phyloP scores from a whole-genome alignment of 2,888 invertebrate species.

The Spicauda simplicius region DNA sequence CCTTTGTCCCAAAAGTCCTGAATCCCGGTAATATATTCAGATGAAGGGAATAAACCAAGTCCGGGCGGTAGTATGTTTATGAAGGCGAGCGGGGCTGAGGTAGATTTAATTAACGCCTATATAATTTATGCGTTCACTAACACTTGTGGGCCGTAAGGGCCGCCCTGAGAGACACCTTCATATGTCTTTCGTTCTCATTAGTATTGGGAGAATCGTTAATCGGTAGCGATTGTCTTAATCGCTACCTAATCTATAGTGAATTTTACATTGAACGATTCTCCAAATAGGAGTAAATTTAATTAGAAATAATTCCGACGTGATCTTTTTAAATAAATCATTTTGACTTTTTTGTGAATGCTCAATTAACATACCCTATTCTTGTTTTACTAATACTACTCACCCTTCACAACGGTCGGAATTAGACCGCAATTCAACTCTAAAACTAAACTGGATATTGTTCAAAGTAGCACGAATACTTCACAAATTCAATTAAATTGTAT shows the following conservation, averaged over 20 bases:
- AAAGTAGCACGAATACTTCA: too few species aligned
- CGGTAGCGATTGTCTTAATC: not conserved
- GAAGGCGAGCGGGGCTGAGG: slow-evolving; percentile 33
- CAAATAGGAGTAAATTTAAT: too few species aligned
- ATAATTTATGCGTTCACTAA: slow-evolving; percentile 43
- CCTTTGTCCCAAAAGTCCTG: slow-evolving; percentile 29
- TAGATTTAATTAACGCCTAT: slow-evolving; percentile 45
- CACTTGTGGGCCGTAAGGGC: slow-evolving; percentile 9
- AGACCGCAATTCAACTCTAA: too few species aligned
- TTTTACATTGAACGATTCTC: not conserved
- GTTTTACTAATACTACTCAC: too few species aligned
- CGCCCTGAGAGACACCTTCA: slow-evolving; percentile 13
- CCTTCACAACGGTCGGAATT: too few species aligned
- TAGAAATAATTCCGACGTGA: too few species aligned
- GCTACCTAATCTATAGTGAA: not conserved
- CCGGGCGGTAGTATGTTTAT: slow-evolving; percentile 28
- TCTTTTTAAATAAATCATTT: too few species aligned
- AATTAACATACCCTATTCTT: too few species aligned
- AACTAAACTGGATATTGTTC: too few species aligned
- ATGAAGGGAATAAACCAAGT: slow-evolving; percentile 18
- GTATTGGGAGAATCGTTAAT: slow-evolving; percentile 3
- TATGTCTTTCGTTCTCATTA: slow-evolving; percentile 16
- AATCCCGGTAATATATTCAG: slow-evolving; percentile 32
- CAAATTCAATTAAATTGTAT: too few species aligned
- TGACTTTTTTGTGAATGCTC: too few species aligned